A percentile compares a stretch with the other conserved stretches of the same genome.
phyloP scores from a whole-genome alignment of 2,797 vertebrate genomes.

The Bryconaethiops microstoma region DNA sequence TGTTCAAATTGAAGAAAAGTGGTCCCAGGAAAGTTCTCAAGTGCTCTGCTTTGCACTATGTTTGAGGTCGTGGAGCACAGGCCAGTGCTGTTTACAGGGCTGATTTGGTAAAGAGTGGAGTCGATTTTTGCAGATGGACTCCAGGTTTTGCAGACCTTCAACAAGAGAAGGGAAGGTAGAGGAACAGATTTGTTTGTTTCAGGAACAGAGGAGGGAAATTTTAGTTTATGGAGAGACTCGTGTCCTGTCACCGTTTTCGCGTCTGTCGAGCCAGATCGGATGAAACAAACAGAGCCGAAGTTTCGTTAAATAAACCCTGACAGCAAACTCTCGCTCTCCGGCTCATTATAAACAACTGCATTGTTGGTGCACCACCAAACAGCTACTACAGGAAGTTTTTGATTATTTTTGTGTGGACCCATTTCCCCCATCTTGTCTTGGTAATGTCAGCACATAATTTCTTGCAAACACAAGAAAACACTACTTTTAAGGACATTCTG shows the following conservation, averaged over 20 bases:
- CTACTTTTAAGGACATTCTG: background rate
- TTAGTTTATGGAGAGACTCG: background rate
- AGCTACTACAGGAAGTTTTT: slow-evolving; percentile 4
- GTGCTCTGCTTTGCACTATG: too few species aligned
- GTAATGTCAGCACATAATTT: background rate
- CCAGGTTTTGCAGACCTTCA: background rate
- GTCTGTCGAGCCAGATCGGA: background rate
- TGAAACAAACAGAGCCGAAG: background rate
- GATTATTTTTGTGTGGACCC: background rate
- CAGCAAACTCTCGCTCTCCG: background rate
- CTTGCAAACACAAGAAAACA: background rate
- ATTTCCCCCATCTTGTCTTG: background rate
- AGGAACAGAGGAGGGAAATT: background rate
- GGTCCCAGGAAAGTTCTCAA: too few species aligned
- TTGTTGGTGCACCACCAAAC: background rate
- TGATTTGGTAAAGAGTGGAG: too few species aligned
- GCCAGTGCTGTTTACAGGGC: too few species aligned
- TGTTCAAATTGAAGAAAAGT: too few species aligned
- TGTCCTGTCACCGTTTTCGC: background rate
- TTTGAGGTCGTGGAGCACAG: too few species aligned
- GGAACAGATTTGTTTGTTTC: too few species aligned
- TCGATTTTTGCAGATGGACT: background rate
- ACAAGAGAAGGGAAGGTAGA: background rate
- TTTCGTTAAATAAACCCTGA: background rate
- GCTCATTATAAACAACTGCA: background rate